A percentile compares a stretch with the other conserved stretches of the same genome.
Evolutionary conservation across 2,113 vertebrate species (phyloP).

Genomic region (Bos taurus): ARS-UCD2.0 NC_037330.1:47943501-47944000

Average conservation of each 20-base stretch:
- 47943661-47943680: not conserved
- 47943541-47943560: not conserved
- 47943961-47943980: not conserved
- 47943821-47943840: not conserved
- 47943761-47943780: constrained; percentile 11
- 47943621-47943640: constrained; percentile 27
- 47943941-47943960: not conserved
- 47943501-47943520: not conserved
- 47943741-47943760: constrained; percentile 9
- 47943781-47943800: not conserved
- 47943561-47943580: not conserved
- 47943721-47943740: constrained; percentile 35
- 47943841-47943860: not conserved
- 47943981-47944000: not conserved
- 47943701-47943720: not conserved
- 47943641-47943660: constrained; percentile 25
- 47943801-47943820: not conserved
- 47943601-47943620: constrained; percentile 23
- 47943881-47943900: not conserved
- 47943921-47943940: constrained; percentile 14
- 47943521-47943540: not conserved
- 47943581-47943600: not conserved
- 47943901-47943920: constrained; percentile 44
- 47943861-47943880: not conserved
- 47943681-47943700: not conserved